A percentile compares a stretch with the other conserved stretches of the same genome.
Evolutionary conservation across 2,888 invertebrate genomes (phyloP).

Genomic region (Agriopis leucophaearia): DNA sequence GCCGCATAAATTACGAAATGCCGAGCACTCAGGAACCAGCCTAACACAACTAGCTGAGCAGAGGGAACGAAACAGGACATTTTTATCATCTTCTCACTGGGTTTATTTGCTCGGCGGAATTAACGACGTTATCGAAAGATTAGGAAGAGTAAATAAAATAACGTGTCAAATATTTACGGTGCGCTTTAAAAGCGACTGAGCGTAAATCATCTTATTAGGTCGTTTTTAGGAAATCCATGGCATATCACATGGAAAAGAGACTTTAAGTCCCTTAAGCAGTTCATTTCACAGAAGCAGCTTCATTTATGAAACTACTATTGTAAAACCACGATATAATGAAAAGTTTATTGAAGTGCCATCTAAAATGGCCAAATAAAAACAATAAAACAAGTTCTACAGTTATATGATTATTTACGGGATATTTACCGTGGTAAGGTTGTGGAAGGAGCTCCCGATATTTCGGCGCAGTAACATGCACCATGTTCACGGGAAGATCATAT

Average conservation of each 20-base stretch:
- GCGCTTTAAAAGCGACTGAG: conserved; percentile 9
- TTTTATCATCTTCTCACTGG: conserved; percentile 9
- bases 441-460: too few species aligned
- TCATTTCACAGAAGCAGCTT: not conserved
- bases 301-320: not conserved
- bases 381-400: too few species aligned
- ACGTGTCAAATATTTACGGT: conserved; percentile 16
- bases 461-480: too few species aligned
- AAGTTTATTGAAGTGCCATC: too few species aligned
- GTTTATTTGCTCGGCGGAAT: conserved; percentile 22
- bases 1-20: too few species aligned
- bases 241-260: not conserved
- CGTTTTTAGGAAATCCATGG: not conserved
- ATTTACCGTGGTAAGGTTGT: too few species aligned
- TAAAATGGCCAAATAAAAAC: too few species aligned
- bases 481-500: too few species aligned
- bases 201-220: not conserved
- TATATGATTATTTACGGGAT: too few species aligned
- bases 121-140: conserved; percentile 17
- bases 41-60: conserved; percentile 33
- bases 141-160: conserved; percentile 19
- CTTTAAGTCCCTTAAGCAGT: too few species aligned
- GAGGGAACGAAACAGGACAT: conserved; percentile 31
- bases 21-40: not conserved
- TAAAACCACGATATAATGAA: too few species aligned